These are phyloP conservation scores for Thermophis baileyi DNA, from an alignment of 2,113 vertebrate genomes.

Conservation along the genomic window DNA sequence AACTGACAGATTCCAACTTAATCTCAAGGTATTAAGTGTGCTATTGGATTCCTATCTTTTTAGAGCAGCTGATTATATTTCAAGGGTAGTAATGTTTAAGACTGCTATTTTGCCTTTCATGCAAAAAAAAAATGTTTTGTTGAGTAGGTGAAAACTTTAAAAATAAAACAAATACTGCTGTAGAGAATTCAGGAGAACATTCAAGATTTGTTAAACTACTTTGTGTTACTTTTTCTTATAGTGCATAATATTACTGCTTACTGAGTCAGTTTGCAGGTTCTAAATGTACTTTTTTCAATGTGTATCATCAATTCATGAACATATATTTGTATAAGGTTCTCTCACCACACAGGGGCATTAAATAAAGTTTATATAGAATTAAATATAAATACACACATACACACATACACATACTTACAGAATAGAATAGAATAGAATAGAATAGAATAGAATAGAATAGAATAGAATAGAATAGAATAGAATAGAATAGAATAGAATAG, in stretches of 20 bases:
- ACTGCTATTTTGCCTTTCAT: background rate
- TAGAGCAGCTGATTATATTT: background rate
- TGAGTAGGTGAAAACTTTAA: background rate
- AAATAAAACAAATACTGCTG: background rate
- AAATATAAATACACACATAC: background rate
- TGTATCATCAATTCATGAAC: background rate
- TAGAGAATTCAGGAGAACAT: background rate
- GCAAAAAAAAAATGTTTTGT: background rate
- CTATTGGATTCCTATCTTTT: slow-evolving; percentile 5
- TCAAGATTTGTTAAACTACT: background rate
- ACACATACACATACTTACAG: background rate
- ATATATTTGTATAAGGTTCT: background rate
- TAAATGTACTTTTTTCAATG: background rate
- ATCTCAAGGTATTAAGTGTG: slow-evolving; percentile 1
- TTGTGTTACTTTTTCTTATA: background rate
- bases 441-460: too few species aligned
- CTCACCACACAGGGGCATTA: background rate
- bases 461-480: too few species aligned
- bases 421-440: background rate
- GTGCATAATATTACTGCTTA: background rate
- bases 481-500: background rate
- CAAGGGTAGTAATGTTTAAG: background rate
- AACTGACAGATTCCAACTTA: slow-evolving; percentile 24
- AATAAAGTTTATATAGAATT: background rate
- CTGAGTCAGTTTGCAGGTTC: background rate